These are phyloP conservation scores for Ophion ellenae DNA, from an alignment of 2,888 invertebrate species.

Conservation along the genomic window DNA sequence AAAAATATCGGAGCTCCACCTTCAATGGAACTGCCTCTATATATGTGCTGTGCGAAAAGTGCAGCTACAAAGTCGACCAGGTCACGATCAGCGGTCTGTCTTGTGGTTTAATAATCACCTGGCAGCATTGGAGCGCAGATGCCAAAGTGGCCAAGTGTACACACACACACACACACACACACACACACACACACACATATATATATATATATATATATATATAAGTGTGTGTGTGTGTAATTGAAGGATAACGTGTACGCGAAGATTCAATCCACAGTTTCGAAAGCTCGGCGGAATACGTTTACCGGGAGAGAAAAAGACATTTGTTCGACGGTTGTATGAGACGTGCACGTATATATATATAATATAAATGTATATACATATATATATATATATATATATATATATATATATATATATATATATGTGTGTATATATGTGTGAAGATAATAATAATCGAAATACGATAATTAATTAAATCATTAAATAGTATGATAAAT, in stretches of 20 bases:
- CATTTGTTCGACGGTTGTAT: slow-evolving; percentile 17
- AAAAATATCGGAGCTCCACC: background rate
- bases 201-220: no score
- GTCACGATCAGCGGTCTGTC: slow-evolving; percentile 39
- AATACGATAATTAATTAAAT: no score
- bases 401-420: no score
- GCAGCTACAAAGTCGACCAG: slow-evolving; percentile 37
- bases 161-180: background rate
- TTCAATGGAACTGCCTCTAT: slow-evolving; percentile 6
- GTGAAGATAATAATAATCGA: no score
- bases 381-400: no score
- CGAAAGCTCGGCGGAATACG: slow-evolving; percentile 29
- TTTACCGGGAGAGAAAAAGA: slow-evolving; percentile 12
- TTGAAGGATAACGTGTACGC: slow-evolving; percentile 42
- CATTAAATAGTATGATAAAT: no score
- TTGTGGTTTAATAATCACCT: slow-evolving; percentile 46
- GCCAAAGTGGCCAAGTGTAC: slow-evolving; percentile 10
- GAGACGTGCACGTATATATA: slow-evolving; percentile 9
- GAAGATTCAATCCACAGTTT: slow-evolving; percentile 36
- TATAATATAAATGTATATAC: no score
- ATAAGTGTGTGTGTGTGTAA: slow-evolving; percentile 14
- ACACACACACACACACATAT: no score
- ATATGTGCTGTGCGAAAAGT: slow-evolving; percentile 12
- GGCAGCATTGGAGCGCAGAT: slow-evolving; percentile 32
- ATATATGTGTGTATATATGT: no score